These are phyloP conservation scores for Penaeus japonicus DNA, from an alignment of 1,140 invertebrate genomes.

Conservation along the genomic window DNA sequence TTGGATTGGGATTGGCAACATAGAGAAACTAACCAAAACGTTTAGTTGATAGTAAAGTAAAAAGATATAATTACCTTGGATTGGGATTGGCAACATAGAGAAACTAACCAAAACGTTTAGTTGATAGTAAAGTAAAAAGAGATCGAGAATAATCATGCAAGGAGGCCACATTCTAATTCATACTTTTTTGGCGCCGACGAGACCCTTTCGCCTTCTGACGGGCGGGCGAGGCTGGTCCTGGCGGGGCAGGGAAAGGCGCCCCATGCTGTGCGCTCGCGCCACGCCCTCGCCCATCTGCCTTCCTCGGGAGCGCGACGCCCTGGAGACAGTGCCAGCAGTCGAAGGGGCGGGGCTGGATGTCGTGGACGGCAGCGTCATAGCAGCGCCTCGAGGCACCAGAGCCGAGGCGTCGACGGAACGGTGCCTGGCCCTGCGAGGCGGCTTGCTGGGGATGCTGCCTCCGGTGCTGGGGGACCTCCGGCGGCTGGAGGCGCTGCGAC, in stretches of 20 bases:
- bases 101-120: no score
- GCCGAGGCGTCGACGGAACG: neutral
- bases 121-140: neutral
- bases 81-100: no score
- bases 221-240: conserved; percentile 14
- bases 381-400: neutral
- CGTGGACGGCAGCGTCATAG: neutral
- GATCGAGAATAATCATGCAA: neutral
- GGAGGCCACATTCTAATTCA: no score
- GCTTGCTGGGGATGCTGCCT: conserved; percentile 14
- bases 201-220: neutral
- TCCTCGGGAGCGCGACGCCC: neutral
- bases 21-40: no score
- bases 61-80: neutral
- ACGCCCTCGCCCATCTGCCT: conserved; percentile 22
- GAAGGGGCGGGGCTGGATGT: neutral
- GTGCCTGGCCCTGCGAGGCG: conserved; percentile 13
- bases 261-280: conserved; percentile 50
- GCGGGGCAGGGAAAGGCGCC: conserved; percentile 33
- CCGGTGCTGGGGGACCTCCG: neutral
- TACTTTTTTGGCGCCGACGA: no score
- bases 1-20: no score
- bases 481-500: neutral
- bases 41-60: neutral
- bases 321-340: neutral